phyloP scores from a whole-genome alignment of 2,797 vertebrate genomes.

The Sarcophilus harrisii region DNA sequence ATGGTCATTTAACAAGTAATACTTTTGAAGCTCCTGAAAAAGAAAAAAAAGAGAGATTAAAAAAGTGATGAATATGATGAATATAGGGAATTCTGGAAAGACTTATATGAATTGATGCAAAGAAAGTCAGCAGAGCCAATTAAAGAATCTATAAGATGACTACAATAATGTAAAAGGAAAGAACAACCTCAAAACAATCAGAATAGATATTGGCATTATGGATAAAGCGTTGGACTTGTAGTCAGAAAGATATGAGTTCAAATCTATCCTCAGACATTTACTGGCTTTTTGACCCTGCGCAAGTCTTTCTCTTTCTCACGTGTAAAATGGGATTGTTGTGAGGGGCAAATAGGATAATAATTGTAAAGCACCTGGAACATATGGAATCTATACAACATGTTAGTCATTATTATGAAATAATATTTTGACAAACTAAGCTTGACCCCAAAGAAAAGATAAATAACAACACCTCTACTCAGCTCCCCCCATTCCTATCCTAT shows the following conservation, averaged over 20 bases:
- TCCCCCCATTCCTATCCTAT: background rate
- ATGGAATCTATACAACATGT: background rate
- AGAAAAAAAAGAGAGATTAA: background rate
- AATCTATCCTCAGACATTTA: background rate
- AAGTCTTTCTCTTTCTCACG: background rate
- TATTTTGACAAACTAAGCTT: background rate
- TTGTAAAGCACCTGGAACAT: background rate
- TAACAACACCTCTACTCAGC: background rate
- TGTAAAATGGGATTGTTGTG: background rate
- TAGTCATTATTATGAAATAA: background rate
- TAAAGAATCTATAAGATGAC: background rate
- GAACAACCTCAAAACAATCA: background rate
- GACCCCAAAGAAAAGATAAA: background rate
- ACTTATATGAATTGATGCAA: background rate
- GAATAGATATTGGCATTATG: background rate
- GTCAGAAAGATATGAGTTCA: background rate
- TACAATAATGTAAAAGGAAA: background rate
- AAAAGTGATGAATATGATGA: background rate
- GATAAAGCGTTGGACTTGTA: background rate
- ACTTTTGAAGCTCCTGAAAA: background rate
- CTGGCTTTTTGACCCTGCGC: background rate
- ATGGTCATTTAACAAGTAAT: background rate
- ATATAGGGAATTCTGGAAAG: background rate
- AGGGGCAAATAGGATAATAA: background rate
- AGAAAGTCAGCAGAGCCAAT: background rate